Conservation (phyloP, 2,113 vertebrate genomes). For the Mesoclemmys tuberculata region DNA sequence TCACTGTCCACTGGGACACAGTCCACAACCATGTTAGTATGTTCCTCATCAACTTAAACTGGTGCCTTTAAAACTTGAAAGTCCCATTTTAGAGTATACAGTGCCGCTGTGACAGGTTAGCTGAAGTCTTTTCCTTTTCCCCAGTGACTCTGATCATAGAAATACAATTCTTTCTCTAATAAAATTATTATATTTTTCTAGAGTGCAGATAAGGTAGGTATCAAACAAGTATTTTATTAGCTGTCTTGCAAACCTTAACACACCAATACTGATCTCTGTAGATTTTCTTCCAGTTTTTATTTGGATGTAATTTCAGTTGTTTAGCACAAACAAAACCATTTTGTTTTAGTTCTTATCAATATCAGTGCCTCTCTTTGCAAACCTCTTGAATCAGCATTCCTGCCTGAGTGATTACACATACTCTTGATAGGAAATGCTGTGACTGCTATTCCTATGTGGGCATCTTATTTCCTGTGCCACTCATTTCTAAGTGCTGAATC, state of each 20-base stretch:
- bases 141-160: constrained; percentile 6
- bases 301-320: constrained; percentile 53
- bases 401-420: constrained; percentile 38
- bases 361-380: constrained; percentile 31
- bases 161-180: constrained; percentile 36
- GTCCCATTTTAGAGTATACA: background rate
- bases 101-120: background rate
- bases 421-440: constrained; percentile 32
- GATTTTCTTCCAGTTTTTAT: constrained; percentile 53
- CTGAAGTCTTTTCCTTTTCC: background rate
- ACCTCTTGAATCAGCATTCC: constrained; percentile 59
- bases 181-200: constrained; percentile 24
- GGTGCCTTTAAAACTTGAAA: background rate
- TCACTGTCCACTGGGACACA: background rate
- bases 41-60: background rate
- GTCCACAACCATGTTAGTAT: background rate
- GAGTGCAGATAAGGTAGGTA: constrained; percentile 26
- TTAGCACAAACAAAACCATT: constrained; percentile 59
- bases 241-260: constrained; percentile 24
- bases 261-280: constrained; percentile 40
- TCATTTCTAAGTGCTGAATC: constrained; percentile 43
- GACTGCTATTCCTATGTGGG: constrained; percentile 36
- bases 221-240: constrained; percentile 49
- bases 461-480: constrained; percentile 29
- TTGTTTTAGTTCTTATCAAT: constrained; percentile 55